Percentiles rank a stretch among this genome's conserved stretches.
phyloP scores from a whole-genome alignment of 1,140 invertebrate species.

The Andrena cerasifolii region DNA sequence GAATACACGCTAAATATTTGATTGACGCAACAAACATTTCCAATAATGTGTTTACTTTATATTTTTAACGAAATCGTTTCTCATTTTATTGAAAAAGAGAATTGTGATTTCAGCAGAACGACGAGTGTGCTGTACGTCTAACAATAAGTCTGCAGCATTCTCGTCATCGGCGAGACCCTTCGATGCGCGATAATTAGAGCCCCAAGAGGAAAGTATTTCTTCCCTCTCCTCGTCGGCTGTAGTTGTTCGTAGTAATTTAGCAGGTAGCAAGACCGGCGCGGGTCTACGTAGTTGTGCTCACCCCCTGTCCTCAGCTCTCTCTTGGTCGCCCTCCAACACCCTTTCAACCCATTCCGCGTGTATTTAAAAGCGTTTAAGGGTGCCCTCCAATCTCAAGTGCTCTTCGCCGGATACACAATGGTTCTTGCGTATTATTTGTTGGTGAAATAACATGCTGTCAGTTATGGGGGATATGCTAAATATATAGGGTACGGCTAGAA shows the following conservation, averaged over 20 bases:
- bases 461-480: constrained; percentile 77
- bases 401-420: constrained; percentile 68
- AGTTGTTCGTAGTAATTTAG: constrained; percentile 71
- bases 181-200: constrained; percentile 67
- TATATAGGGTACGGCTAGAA: constrained; percentile 69
- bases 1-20: too few relatives aligned
- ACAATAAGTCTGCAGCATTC: background rate
- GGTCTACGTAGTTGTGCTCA: constrained; percentile 49
- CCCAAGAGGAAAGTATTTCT: constrained; percentile 53
- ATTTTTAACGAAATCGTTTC: too few relatives aligned
- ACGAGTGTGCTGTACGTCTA: too few relatives aligned
- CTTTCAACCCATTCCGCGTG: constrained; percentile 58
- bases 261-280: constrained; percentile 66
- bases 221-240: constrained; percentile 47
- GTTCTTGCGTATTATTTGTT: constrained; percentile 78
- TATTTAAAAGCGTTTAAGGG: constrained; percentile 74
- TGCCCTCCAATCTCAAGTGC: constrained; percentile 63
- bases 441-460: constrained; percentile 80
- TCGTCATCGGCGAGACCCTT: constrained; percentile 36
- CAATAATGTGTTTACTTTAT: too few relatives aligned
- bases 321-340: constrained; percentile 27
- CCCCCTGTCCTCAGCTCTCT: constrained; percentile 64
- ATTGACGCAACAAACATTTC: too few relatives aligned
- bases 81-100: too few relatives aligned
- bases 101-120: too few relatives aligned